phyloP scores from a whole-genome alignment of 2,888 invertebrate species.

The Aquatica leii region DNA sequence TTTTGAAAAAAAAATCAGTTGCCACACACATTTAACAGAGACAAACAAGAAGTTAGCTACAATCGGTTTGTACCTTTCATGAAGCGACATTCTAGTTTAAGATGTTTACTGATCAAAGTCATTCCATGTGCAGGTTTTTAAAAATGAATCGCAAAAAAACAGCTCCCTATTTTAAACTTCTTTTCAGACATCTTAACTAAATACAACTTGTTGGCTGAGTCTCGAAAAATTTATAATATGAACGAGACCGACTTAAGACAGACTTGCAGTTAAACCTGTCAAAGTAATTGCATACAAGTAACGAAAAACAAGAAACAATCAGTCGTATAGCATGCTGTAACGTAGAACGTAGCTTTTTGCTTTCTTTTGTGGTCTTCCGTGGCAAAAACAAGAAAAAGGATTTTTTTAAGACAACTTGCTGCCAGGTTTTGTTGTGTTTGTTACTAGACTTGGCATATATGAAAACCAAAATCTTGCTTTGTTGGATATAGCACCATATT shows the following conservation, averaged over 20 bases:
- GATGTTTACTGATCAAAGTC: not conserved
- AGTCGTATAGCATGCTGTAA: no score
- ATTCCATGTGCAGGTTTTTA: not conserved
- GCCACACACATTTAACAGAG: slow-evolving; percentile 1
- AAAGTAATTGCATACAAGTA: no score
- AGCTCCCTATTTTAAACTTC: slow-evolving; percentile 1
- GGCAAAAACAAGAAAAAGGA: no score
- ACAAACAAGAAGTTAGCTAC: not conserved
- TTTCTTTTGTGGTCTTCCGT: no score
- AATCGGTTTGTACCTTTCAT: not conserved
- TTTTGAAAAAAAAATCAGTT: no score
- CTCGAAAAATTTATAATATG: not conserved
- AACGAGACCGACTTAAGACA: no score
- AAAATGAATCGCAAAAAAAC: not conserved
- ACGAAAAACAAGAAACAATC: no score
- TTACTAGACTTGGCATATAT: not conserved
- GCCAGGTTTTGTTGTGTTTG: not conserved
- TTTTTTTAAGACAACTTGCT: no score
- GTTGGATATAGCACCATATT: not conserved
- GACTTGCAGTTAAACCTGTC: no score
- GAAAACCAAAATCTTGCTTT: not conserved
- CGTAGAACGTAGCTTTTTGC: no score
- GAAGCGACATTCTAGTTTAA: not conserved
- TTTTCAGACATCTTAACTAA: not conserved
- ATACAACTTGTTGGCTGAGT: not conserved